These are phyloP conservation scores for Andrena camellia DNA, from an alignment of 2,888 invertebrate species.

Conservation along the genomic window DNA sequence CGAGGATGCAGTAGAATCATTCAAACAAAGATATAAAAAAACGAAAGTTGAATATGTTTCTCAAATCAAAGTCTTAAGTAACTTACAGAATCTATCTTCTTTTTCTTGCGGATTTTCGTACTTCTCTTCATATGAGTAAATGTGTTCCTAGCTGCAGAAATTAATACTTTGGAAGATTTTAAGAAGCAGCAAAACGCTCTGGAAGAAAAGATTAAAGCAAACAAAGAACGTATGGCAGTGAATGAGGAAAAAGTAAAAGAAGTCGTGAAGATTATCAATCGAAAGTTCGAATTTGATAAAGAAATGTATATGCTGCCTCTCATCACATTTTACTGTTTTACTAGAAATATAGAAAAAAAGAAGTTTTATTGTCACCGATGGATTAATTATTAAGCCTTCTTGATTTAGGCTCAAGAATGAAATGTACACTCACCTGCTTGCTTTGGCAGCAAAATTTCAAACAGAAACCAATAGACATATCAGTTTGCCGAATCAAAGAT, in stretches of 20 bases:
- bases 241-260: conserved; percentile 69
- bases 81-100: conserved; percentile 30
- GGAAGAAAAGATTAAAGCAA: conserved; percentile 68
- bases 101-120: neutral
- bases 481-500: conserved; percentile 70
- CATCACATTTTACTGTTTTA: neutral
- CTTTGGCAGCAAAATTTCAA: conserved; percentile 74
- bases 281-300: conserved; percentile 75
- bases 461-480: conserved; percentile 68
- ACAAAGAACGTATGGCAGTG: conserved; percentile 57
- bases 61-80: conserved; percentile 78
- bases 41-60: conserved; percentile 71
- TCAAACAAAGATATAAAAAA: conserved; percentile 70
- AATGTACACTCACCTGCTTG: conserved; percentile 73
- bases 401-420: conserved; percentile 76
- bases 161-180: conserved; percentile 79
- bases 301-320: conserved; percentile 73
- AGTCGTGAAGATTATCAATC: conserved; percentile 66
- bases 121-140: neutral
- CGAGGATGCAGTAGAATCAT: conserved; percentile 57
- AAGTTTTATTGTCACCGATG: neutral
- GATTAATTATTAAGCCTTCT: neutral
- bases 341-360: neutral
- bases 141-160: conserved; percentile 75
- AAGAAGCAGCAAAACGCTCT: conserved; percentile 70